These are phyloP conservation scores for Rhinoderma darwinii DNA, from an alignment of 2,113 vertebrate genomes.

Conservation along the genomic window DNA sequence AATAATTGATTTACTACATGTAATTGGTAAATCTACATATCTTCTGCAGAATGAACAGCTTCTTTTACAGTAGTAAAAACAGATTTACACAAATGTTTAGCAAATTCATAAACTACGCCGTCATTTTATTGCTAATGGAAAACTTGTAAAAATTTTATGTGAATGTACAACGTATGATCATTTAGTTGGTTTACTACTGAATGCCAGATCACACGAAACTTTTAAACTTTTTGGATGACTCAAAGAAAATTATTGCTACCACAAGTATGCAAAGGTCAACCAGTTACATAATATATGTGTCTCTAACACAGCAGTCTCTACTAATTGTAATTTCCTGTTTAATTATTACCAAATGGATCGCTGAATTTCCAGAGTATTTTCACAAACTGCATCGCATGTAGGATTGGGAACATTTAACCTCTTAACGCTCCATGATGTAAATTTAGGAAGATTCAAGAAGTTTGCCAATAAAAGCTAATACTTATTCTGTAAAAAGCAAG, in stretches of 20 bases:
- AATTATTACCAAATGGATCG: constrained; percentile 30
- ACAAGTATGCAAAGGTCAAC: constrained; percentile 33
- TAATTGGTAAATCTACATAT: not conserved
- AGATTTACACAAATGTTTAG: not conserved
- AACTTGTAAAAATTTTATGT: constrained; percentile 20
- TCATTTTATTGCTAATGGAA: constrained; percentile 16
- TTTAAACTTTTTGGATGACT: constrained; percentile 13
- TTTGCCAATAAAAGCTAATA: no score
- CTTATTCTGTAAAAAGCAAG: no score
- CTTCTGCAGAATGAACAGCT: not conserved
- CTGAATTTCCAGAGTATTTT: not conserved
- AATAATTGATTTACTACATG: not conserved
- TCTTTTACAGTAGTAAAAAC: not conserved
- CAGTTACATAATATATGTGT: constrained; percentile 19
- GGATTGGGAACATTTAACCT: not conserved
- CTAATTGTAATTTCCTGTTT: constrained; percentile 27
- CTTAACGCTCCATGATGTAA: no score
- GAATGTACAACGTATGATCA: not conserved
- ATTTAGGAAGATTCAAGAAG: no score
- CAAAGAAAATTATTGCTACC: constrained; percentile 24
- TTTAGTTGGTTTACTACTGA: constrained; percentile 13
- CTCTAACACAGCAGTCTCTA: constrained; percentile 3
- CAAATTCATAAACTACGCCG: not conserved
- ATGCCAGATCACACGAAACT: constrained; percentile 22
- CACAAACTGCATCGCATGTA: not conserved